Evolutionary conservation across 2,113 vertebrate genomes (phyloP).

Genomic region (Eulacestoma nigropectus): DNA sequence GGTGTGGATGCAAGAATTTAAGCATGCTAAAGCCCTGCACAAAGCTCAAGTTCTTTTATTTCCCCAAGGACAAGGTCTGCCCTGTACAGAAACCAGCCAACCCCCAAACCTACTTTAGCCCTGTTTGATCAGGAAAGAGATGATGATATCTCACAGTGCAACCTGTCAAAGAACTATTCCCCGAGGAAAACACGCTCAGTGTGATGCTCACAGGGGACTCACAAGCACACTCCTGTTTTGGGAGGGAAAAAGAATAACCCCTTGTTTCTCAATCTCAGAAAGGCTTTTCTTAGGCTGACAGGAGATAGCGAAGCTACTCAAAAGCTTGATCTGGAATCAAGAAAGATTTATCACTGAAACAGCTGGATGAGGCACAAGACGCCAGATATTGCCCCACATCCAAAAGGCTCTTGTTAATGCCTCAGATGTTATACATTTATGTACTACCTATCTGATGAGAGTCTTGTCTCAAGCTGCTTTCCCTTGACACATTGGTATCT

Average conservation of each 20-base stretch:
- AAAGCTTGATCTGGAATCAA: not conserved
- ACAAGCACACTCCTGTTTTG: not conserved
- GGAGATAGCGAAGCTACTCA: not conserved
- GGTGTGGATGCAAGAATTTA: not conserved
- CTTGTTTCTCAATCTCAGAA: not conserved
- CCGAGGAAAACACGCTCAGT: not conserved
- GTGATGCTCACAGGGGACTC: not conserved
- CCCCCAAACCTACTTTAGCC: not conserved
- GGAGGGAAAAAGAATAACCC: not conserved
- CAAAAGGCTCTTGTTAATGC: not conserved
- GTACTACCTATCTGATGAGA: not conserved
- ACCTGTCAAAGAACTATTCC: not conserved
- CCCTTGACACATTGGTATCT: not conserved
- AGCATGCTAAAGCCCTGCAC: not conserved
- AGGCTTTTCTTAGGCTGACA: not conserved
- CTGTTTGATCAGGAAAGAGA: not conserved
- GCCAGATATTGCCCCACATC: not conserved
- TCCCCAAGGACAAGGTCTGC: not conserved
- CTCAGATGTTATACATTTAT: not conserved
- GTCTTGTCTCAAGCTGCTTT: not conserved
- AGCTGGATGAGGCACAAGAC: not conserved
- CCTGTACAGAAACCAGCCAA: not conserved
- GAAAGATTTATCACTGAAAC: not conserved
- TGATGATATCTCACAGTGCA: not conserved
- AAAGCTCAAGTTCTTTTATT: not conserved